Conservation (phyloP, 2,113 vertebrate genomes). For the Thunnus thynnus region DNA sequence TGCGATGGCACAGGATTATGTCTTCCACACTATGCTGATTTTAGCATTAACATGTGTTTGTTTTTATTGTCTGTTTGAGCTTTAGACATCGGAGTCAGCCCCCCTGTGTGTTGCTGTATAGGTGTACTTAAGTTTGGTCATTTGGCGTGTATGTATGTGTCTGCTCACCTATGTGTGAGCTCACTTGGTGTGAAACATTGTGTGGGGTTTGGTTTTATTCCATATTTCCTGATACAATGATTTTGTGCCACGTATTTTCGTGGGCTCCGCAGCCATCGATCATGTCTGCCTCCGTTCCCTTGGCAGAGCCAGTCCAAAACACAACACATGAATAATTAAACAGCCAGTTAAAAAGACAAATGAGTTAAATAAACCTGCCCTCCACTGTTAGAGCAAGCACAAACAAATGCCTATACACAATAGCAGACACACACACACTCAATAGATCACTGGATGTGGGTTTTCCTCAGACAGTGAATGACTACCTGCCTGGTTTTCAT, state of each 20-base stretch:
- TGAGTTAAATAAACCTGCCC: slow-evolving; percentile 76
- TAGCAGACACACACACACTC: slow-evolving; percentile 32
- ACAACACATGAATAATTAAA: slow-evolving; percentile 82
- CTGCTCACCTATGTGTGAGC: not conserved
- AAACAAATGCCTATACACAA: slow-evolving; percentile 55
- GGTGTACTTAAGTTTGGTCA: not conserved
- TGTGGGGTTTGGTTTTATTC: slow-evolving; percentile 13
- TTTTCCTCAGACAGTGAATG: slow-evolving; percentile 52
- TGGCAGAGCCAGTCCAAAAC: slow-evolving; percentile 60
- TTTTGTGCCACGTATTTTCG: slow-evolving; percentile 23
- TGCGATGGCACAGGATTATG: slow-evolving; percentile 44
- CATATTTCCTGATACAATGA: slow-evolving; percentile 32
- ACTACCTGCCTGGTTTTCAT: slow-evolving; percentile 54
- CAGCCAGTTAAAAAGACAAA: slow-evolving; percentile 80
- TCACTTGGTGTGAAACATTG: not conserved
- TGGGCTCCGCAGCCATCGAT: slow-evolving; percentile 64
- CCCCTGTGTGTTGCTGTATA: not conserved
- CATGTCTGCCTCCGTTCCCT: slow-evolving; percentile 53
- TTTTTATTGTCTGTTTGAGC: slow-evolving; percentile 29
- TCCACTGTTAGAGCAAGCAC: slow-evolving; percentile 45
- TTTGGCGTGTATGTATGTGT: not conserved
- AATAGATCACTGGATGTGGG: slow-evolving; percentile 35
- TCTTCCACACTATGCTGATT: slow-evolving; percentile 36
- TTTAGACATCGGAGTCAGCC: not conserved
- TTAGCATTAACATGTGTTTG: slow-evolving; percentile 28